Evolutionary conservation across 2,797 vertebrate genomes (phyloP), one percentile per base, ranked within the genome.

Genomic region (Hydrolagus colliei): DNA sequence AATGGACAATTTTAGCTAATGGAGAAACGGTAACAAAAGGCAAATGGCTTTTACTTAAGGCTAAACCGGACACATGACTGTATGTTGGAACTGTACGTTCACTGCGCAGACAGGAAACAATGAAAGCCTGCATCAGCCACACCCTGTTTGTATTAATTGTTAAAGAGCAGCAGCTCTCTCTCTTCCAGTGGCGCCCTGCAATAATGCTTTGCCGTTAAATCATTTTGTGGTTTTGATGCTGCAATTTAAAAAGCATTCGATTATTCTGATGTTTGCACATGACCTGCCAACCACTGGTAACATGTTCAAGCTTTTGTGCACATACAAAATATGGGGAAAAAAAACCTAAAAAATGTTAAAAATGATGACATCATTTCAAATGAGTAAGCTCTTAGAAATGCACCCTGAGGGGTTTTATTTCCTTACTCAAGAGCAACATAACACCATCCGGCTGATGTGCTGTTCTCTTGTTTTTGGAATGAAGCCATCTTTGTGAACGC

Each of bases 351-450:
- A 90, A 90, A 95, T 94, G 95, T 95, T 96, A 97, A 96, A 96
- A 95, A 96, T 97, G 96, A 98, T 98, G 97, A 98, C 98, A 98
- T 99, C 97, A 99, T 98, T 98, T 97, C 96, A 98, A 98, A 98
- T 96, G 97, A 97, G 98, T 98, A 98, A 98, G 96, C 97, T 98
- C 98, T 99, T 98, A 97, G 97, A 98, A 98, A 98, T 97, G 97
- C 95, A 95, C 96, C 97, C 96, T 95, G 95, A 95, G 97, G 96
- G 97, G 97, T 96, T 97, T 97, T 97, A 97, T 97, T 98, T 97
- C 95, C 96, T 97, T 97, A 97, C 97, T 96, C 95, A 94, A 94
- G 95, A 97, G 97, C 96, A 97, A 97, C 97, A 98, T 96, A 97
- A 98, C 97, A 97, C 97, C 97, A 98, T 96, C 96, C 97, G 96